Evolutionary conservation across 2,888 invertebrate genomes (phyloP).

Genomic region (Stictocephala bisonia): DNA sequence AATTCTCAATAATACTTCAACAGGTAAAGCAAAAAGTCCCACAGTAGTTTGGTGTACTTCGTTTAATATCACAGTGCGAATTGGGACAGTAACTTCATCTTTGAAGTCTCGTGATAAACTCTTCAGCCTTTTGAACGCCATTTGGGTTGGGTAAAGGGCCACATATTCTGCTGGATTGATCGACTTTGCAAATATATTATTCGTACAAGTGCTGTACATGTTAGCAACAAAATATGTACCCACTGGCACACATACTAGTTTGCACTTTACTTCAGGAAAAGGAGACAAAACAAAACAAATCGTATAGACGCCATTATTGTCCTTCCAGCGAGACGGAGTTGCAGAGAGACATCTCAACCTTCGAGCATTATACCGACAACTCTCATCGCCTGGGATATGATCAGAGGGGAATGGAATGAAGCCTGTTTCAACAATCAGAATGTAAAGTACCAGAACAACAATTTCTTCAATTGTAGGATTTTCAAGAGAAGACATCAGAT

Average conservation of each 20-base stretch:
- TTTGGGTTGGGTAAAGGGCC: conserved; percentile 16
- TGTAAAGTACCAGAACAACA: conserved; percentile 16
- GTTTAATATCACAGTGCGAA: conserved; percentile 28
- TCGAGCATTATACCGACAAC: conserved; percentile 11
- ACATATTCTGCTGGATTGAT: conserved; percentile 25
- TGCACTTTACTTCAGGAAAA: conserved; percentile 19
- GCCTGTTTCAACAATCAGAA: conserved; percentile 10
- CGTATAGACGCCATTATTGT: conserved; percentile 1
- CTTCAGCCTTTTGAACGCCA: conserved; percentile 26
- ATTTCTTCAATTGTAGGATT: conserved; percentile 27
- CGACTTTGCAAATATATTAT: neutral
- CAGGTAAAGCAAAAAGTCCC: conserved; percentile 33
- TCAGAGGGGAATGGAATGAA: conserved; percentile 23
- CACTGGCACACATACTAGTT: conserved; percentile 20
- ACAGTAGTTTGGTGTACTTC: conserved; percentile 23
- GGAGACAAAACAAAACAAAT: conserved; percentile 6
- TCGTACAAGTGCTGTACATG: conserved; percentile 26
- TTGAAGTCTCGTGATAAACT: conserved; percentile 14
- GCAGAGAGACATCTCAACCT: neutral
- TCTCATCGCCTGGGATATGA: neutral
- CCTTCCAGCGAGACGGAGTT: neutral
- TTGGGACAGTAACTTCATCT: conserved; percentile 18
- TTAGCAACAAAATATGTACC: neutral
- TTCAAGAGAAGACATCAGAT: conserved; percentile 30
- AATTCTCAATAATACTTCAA: conserved; percentile 33